phyloP scores from a whole-genome alignment of 2,888 invertebrate genomes.

The Lapara coniferarum region DNA sequence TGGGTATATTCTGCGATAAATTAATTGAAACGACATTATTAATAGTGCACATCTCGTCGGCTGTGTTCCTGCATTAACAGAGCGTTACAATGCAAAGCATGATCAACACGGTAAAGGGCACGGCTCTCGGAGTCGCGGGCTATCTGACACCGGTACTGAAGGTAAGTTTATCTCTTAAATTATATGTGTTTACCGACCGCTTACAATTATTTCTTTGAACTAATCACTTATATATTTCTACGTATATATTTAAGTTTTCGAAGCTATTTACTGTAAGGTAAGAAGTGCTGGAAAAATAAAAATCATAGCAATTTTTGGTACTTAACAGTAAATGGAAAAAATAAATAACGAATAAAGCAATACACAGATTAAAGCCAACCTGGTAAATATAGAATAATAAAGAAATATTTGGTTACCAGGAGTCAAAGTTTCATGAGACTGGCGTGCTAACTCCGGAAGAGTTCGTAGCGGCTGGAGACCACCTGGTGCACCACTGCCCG shows the following conservation, averaged over 20 bases:
- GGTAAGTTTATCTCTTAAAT: constrained; percentile 79
- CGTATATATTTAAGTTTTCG: neutral
- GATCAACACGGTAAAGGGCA: constrained; percentile 97
- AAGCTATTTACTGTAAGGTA: neutral
- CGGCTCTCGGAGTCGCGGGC: constrained; percentile 97
- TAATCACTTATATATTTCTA: constrained; percentile 9
- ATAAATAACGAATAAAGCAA: too few species aligned
- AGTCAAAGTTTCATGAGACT: constrained; percentile 98
- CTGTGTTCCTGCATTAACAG: neutral
- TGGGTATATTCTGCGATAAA: neutral
- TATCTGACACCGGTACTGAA: constrained; percentile 97
- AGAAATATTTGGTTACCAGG: constrained; percentile 79
- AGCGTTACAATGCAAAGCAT: constrained; percentile 93
- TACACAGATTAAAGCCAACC: neutral
- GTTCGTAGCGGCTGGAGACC: constrained; percentile 99
- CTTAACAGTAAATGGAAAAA: too few species aligned
- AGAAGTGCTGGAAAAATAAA: neutral
- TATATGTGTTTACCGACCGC: constrained; percentile 18
- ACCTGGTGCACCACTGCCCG: constrained; percentile 99
- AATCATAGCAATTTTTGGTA: neutral
- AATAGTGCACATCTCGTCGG: neutral
- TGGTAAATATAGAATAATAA: neutral
- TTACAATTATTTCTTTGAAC: neutral
- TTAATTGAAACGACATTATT: constrained; percentile 16
- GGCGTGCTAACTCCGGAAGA: constrained; percentile 99